Percentiles rank a stretch among this genome's conserved stretches.
These are phyloP conservation scores for Cydia splendana DNA, from an alignment of 1,140 invertebrate genomes.

Conservation along the genomic window DNA sequence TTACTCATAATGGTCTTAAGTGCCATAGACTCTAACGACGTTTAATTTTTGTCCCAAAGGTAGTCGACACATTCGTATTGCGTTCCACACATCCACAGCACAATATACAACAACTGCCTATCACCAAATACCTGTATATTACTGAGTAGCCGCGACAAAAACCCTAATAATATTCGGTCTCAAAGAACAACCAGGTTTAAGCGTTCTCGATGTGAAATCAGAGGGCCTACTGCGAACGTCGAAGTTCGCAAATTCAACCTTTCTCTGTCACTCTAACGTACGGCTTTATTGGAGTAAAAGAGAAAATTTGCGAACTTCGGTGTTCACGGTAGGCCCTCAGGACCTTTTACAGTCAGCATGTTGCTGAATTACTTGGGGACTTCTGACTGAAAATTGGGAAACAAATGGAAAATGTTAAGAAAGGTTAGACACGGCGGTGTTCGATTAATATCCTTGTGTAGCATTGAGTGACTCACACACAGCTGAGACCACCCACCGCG, in stretches of 20 bases:
- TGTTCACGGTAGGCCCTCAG: too few species aligned
- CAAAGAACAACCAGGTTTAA: neutral
- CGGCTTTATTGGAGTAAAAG: too few species aligned
- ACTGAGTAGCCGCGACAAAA: neutral
- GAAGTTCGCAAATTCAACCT: too few species aligned
- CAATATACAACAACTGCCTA: neutral
- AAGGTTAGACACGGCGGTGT: neutral
- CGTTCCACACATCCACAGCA: neutral
- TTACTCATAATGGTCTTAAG: too few species aligned
- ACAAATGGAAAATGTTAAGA: neutral
- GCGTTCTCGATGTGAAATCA: neutral
- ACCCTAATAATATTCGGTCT: neutral
- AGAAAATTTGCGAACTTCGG: too few species aligned
- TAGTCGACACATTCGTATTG: neutral
- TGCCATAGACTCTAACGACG: too few species aligned
- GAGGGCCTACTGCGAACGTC: too few species aligned
- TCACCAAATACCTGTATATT: neutral
- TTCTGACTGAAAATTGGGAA: conserved; percentile 10
- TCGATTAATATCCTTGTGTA: too few species aligned
- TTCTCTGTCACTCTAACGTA: too few species aligned
- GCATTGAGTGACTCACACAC: too few species aligned
- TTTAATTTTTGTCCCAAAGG: neutral
- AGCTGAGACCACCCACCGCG: too few species aligned
- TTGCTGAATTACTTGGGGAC: neutral
- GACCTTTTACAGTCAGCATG: neutral